Base-by-base conservation (phyloP, 2,888 invertebrate genomes). In the Lacanobia oleracea region DNA sequence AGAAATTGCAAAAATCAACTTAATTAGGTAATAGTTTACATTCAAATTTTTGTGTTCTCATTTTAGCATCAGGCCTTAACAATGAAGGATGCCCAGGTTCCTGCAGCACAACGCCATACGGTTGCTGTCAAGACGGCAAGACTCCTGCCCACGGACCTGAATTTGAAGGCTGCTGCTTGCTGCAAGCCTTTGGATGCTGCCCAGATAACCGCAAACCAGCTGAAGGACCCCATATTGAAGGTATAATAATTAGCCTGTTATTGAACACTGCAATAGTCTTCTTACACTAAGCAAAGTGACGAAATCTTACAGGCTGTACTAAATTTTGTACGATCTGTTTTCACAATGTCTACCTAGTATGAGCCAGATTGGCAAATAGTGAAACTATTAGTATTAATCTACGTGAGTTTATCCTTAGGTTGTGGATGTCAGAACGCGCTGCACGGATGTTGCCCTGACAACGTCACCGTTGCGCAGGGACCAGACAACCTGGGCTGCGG, bases 401-500 rank as follows among this genome's bases (percentile, higher is more conserved):
- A 18, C 14, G 0, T 59, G 45, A 6, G 14, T 64, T 62, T 74
- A 27, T 54, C 37, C 10, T 16, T 43, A 96, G 98, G 98, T 23
- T 99, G 99, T 87, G 97, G 97, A 18, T 99, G 99, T 88, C 96
- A 97, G 79, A 96, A 97, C 82, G 96, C 98, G 0, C 97, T 97
- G 23, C 98, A 97, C 87, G 98, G 98, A 0, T 99, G 99, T 91
- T 99, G 99, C 88, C 98, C 98, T 0, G 98, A 99, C 93, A 97
- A 98, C 75, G 92, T 94, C 53, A 98, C 98, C 0, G 94, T 97
- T 9, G 98, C 99, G 0, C 96, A 97, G 79, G 99, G 99, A 43
- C 97, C 97, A 10, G 95, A 97, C 83, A 97, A 98, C 76, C 97
- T 98, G 85, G 98, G 98, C 1, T 99, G 98, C 86, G 97, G 98